phyloP scores from a whole-genome alignment of 2,797 vertebrate genomes.

The Triplophysa bombifrons region DNA sequence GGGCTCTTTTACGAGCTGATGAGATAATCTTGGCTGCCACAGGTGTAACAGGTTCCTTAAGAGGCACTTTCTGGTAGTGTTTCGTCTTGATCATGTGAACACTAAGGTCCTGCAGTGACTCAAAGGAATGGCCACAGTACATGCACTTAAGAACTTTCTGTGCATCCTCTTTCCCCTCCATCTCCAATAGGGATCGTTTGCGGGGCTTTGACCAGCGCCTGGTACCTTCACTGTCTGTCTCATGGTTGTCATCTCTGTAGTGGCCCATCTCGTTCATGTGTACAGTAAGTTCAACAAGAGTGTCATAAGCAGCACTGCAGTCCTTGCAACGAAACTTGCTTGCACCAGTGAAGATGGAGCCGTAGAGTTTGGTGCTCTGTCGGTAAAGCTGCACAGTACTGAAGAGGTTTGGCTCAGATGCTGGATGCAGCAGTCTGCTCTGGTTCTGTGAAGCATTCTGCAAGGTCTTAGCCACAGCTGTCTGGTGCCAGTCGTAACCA shows the following conservation, averaged over 20 bases:
- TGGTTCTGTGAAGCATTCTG: constrained; percentile 95
- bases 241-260: constrained; percentile 98
- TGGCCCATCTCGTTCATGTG: constrained; percentile 99
- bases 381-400: constrained; percentile 98
- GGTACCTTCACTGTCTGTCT: constrained; percentile 90
- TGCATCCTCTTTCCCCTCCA: constrained; percentile 98
- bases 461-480: constrained; percentile 93
- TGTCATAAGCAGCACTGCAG: constrained; percentile 97
- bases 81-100: constrained; percentile 99
- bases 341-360: constrained; percentile 98
- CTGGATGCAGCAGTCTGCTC: constrained; percentile 68
- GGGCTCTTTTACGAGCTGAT: constrained; percentile 88
- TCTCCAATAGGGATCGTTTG: constrained; percentile 96
- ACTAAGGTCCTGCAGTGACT: constrained; percentile 98
- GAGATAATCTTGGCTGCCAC: constrained; percentile 95
- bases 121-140: constrained; percentile 99
- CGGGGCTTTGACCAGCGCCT: constrained; percentile 98
- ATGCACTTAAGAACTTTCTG: constrained; percentile 99
- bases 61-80: constrained; percentile 99
- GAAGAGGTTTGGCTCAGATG: constrained; percentile 88
- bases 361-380: constrained; percentile 98
- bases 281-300: constrained; percentile 94
- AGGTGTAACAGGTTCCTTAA: constrained; percentile 98
- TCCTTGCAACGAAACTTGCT: constrained; percentile 99
- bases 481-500: constrained; percentile 99